Evolutionary conservation across 92 coral and sea anemone genomes (phyloP).

Genomic region (Zoanthus sansibaricus): DNA sequence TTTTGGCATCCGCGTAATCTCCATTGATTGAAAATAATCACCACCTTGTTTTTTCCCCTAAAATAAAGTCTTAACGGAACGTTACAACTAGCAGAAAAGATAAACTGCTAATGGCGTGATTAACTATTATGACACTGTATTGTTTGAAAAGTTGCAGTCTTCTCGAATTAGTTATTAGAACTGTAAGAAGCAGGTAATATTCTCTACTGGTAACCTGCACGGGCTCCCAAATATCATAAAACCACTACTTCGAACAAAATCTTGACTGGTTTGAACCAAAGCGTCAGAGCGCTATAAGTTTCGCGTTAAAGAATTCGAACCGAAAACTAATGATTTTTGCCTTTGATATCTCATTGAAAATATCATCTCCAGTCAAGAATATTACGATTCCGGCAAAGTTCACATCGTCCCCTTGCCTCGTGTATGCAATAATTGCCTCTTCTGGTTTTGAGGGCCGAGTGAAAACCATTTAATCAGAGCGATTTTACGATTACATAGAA

Average conservation of each 20-base stretch:
- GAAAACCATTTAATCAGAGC: conserved; percentile 61
- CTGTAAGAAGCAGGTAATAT: conserved; percentile 57
- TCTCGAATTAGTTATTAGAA: conserved; percentile 2
- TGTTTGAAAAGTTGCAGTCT: conserved; percentile 61
- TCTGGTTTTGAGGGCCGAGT: conserved; percentile 63
- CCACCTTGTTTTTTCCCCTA: conserved; percentile 46
- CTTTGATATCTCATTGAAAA: conserved; percentile 57
- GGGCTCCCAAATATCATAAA: conserved; percentile 50
- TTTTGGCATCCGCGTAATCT: conserved; percentile 48
- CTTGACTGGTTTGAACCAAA: conserved; percentile 58
- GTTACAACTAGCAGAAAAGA: conserved; percentile 58
- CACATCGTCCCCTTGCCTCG: conserved; percentile 59
- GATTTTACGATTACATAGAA: conserved; percentile 59
- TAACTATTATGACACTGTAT: conserved; percentile 61
- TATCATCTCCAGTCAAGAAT: conserved; percentile 60
- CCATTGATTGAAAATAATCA: conserved; percentile 46
- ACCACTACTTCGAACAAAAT: conserved; percentile 62
- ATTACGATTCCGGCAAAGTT: conserved; percentile 57
- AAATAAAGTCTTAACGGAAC: conserved; percentile 53
- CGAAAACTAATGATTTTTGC: conserved; percentile 62
- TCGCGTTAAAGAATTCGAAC: conserved; percentile 51
- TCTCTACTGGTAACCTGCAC: conserved; percentile 60
- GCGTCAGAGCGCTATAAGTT: conserved; percentile 65
- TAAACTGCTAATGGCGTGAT: conserved; percentile 63
- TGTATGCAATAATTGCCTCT: conserved; percentile 64